These are phyloP conservation scores for Orientallactaga sibirica DNA, from an alignment of 2,797 vertebrate genomes.

Conservation along the genomic window DNA sequence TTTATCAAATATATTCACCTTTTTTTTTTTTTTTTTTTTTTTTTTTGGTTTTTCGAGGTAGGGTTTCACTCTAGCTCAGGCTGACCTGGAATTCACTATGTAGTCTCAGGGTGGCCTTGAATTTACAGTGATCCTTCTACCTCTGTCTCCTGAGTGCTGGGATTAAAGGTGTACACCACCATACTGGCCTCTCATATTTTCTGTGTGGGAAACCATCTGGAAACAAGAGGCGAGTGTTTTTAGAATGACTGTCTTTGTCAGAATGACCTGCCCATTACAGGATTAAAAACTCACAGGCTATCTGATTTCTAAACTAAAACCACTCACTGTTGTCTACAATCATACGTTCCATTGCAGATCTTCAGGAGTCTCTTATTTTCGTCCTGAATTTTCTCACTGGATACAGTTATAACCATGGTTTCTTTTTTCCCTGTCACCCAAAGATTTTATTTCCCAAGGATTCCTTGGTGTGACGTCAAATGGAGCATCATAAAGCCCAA, in stretches of 20 bases:
- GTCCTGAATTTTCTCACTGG: slow-evolving; percentile 3
- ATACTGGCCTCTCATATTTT: not conserved
- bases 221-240: slow-evolving; percentile 46
- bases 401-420: not conserved
- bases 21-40: too few relatives aligned
- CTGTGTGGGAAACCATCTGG: slow-evolving; percentile 13
- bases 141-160: too few relatives aligned
- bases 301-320: slow-evolving; percentile 58
- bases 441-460: not conserved
- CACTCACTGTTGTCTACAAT: not conserved
- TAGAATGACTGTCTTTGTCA: slow-evolving; percentile 21
- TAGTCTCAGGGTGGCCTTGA: too few relatives aligned
- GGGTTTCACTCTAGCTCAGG: too few relatives aligned
- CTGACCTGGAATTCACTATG: not conserved
- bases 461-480: not conserved
- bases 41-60: too few relatives aligned
- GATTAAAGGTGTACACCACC: too few relatives aligned
- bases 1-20: too few relatives aligned
- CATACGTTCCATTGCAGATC: not conserved
- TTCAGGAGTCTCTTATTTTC: not conserved
- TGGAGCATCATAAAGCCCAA: not conserved
- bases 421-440: not conserved
- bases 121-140: too few relatives aligned
- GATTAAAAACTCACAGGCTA: slow-evolving; percentile 19
- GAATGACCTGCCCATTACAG: not conserved